Base-by-base conservation (phyloP, 2,888 invertebrate species). In the Tethea ocularis region DNA sequence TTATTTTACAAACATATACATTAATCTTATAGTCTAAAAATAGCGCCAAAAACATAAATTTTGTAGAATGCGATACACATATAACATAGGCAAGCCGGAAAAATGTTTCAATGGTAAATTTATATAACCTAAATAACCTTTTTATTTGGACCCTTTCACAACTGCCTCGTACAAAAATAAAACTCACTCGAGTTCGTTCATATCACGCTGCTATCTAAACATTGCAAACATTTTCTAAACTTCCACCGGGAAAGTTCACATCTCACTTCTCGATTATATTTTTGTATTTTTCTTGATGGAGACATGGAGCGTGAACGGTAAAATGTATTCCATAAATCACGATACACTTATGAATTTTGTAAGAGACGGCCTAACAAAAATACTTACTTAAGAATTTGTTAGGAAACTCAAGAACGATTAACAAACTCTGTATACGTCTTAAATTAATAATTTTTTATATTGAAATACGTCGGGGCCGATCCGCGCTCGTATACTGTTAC, bases 261-360 rank as follows among this genome's bases (percentile, higher is more conserved):
- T 64, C 73, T 66, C 72, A 65, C 71, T 72, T 64, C 61, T 61
- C 73, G 78, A 84, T 83, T 80, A 82, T 82, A 83, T 84, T 86
- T 84, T 84, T 72, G 81, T 89, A 87, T 90, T 89, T 89, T 90
- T 89, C 83, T 84, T 85, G 63, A 68, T 57, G 59, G 81, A 63
- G 73, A 75, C 68, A 68, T 78, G 80, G 81, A 83, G 82, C 87
- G 83, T 79, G 70, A 80, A 81, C 68, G 63, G 68, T 81, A 78
- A 82, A 88, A 89, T 83, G 75, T 88, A 88, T 88, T 87, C 89
- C 88, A 87, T 87, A 87, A 89, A 86, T 87, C 86, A 80, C 78
- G 82, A 82, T 83, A 86, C 78, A 87, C 81, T 87, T 84, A 78
- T 72, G 81, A 86, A 86, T 83, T 86, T 82, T 74, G 64, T 81